phyloP scores from a whole-genome alignment of 2,888 invertebrate species.

The Hydraecia micacea region DNA sequence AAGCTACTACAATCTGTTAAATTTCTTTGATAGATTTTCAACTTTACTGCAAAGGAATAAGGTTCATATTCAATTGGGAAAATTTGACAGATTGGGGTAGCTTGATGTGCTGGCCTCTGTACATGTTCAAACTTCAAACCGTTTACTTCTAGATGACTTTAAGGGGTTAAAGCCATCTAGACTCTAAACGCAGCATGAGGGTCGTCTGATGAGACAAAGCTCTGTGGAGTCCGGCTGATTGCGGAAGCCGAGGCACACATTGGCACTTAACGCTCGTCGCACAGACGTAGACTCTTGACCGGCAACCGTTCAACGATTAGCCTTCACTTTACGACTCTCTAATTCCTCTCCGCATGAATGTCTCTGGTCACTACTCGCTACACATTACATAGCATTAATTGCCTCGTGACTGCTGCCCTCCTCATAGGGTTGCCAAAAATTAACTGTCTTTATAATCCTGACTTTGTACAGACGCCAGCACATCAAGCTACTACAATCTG shows the following conservation, averaged over 20 bases:
- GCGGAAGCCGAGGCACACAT: slow-evolving; percentile 29
- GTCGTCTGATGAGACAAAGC: background rate
- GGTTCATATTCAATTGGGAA: too few relatives aligned
- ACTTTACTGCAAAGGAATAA: too few relatives aligned
- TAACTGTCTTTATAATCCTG: background rate
- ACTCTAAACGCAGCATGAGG: background rate
- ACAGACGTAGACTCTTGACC: slow-evolving; percentile 10
- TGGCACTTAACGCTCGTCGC: slow-evolving; percentile 30
- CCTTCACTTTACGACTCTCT: slow-evolving; percentile 25
- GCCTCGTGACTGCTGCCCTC: background rate
- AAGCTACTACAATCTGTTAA: too few relatives aligned
- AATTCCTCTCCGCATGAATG: slow-evolving; percentile 20
- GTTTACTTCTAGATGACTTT: too few relatives aligned
- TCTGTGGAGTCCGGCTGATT: slow-evolving; percentile 5
- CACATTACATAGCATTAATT: background rate
- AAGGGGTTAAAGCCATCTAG: background rate
- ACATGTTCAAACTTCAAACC: too few relatives aligned
- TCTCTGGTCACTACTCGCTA: background rate
- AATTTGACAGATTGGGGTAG: too few relatives aligned
- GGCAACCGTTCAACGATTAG: slow-evolving; percentile 19
- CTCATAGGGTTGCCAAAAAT: background rate
- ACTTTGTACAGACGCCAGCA: too few relatives aligned
- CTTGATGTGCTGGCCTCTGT: too few relatives aligned
- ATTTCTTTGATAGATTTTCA: too few relatives aligned
- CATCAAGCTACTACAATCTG: too few relatives aligned